A percentile compares a stretch with the other conserved stretches of the same genome.
phyloP scores from a whole-genome alignment of 92 coral and sea anemone genomes.

The Scolanthus callimorphus region DNA sequence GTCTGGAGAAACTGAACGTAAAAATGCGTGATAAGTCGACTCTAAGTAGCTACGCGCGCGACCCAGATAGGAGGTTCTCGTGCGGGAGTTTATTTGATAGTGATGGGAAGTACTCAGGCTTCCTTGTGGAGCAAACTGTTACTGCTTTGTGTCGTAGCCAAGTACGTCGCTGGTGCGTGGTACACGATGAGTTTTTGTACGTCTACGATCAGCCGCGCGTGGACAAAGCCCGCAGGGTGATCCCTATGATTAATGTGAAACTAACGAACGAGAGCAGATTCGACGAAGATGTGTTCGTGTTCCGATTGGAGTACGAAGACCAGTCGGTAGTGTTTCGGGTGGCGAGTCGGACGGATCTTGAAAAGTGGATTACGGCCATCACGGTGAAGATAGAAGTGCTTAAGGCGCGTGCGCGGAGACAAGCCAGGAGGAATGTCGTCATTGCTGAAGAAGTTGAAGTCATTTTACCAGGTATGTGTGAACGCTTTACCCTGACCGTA shows the following conservation, averaged over 20 bases:
- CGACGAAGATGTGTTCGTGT: conserved; percentile 49
- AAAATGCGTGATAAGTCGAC: conserved; percentile 43
- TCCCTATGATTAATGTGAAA: conserved; percentile 52
- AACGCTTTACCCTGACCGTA: conserved; percentile 12
- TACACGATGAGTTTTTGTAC: conserved; percentile 54
- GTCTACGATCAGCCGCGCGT: conserved; percentile 67
- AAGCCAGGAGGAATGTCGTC: conserved; percentile 27
- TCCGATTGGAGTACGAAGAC: conserved; percentile 64
- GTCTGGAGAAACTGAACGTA: conserved; percentile 57
- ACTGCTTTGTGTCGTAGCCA: conserved; percentile 74
- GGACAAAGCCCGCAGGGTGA: conserved; percentile 38
- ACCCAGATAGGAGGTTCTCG: conserved; percentile 54
- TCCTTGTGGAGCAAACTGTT: conserved; percentile 71
- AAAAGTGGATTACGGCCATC: conserved; percentile 90
- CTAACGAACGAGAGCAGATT: conserved; percentile 56
- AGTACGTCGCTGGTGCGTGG: conserved; percentile 92
- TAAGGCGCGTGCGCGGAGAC: conserved; percentile 58
- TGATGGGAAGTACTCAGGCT: conserved; percentile 85
- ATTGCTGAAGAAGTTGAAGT: conserved; percentile 29
- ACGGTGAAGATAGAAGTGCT: conserved; percentile 73
- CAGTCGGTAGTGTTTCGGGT: conserved; percentile 65
- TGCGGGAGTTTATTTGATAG: conserved; percentile 84
- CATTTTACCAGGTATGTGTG: too few relatives aligned
- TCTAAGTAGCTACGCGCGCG: conserved; percentile 6
- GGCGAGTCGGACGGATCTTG: conserved; percentile 78